Conservation (phyloP, 92 coral and sea anemone genomes). For the Epizoanthus rinbou region DNA sequence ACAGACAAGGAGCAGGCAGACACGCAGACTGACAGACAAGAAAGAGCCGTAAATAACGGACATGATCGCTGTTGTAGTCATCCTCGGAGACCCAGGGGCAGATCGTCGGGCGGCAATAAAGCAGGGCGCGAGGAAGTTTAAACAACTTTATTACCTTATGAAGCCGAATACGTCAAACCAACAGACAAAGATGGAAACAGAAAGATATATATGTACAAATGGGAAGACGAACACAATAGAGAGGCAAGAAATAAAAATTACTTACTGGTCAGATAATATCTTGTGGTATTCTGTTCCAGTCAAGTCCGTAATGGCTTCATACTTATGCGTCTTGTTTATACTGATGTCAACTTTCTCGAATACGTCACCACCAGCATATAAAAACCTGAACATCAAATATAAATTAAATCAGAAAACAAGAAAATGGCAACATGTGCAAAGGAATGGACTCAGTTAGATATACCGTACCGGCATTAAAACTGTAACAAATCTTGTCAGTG, state of each 20-base stretch:
- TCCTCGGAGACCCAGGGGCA: too few species aligned
- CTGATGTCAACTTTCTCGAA: conserved; percentile 71
- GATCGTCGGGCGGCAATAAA: too few species aligned
- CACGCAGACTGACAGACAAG: neutral
- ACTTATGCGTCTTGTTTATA: conserved; percentile 79
- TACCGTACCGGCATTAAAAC: too few species aligned
- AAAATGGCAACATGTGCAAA: too few species aligned
- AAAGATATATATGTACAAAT: neutral
- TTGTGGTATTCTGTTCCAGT: conserved; percentile 72
- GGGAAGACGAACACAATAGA: neutral
- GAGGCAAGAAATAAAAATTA: neutral
- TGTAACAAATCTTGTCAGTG: too few species aligned
- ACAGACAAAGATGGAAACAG: neutral
- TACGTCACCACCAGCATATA: conserved; percentile 84
- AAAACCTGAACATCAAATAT: conserved; percentile 55
- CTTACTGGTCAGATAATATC: conserved; percentile 79
- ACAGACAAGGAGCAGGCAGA: too few species aligned
- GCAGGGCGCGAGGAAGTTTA: too few species aligned
- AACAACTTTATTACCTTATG: neutral
- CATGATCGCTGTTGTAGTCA: neutral
- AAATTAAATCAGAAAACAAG: too few species aligned
- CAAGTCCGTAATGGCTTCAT: conserved; percentile 69
- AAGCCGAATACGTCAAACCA: neutral
- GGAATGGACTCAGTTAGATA: too few species aligned
- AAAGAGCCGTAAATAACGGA: neutral